These are phyloP conservation scores for Lasioglossum baleicum DNA, from an alignment of 1,140 invertebrate species.

Conservation along the genomic window DNA sequence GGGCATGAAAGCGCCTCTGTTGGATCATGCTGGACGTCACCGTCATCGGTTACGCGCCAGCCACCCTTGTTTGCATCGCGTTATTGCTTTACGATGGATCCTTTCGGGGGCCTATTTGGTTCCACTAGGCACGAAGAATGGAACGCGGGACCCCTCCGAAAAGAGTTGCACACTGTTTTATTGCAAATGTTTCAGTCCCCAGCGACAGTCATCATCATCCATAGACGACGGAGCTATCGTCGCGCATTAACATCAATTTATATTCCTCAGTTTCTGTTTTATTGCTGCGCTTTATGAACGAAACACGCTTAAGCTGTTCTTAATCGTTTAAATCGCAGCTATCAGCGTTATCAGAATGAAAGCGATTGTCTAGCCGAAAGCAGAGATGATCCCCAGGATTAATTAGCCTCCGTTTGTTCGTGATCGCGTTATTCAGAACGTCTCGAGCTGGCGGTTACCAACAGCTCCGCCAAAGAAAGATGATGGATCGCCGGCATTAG, in stretches of 20 bases:
- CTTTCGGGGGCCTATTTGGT: background rate
- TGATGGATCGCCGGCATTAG: constrained; percentile 75
- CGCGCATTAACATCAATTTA: too few relatives aligned
- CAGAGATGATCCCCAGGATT: constrained; percentile 50
- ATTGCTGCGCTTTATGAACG: too few relatives aligned
- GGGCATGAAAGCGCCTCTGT: constrained; percentile 61
- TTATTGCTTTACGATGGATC: constrained; percentile 44
- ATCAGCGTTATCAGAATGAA: too few relatives aligned
- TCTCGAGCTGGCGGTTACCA: constrained; percentile 64
- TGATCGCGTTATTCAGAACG: constrained; percentile 65
- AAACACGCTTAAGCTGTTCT: too few relatives aligned
- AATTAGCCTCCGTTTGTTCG: constrained; percentile 74
- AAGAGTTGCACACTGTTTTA: background rate
- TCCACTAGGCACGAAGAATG: background rate
- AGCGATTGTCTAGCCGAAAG: constrained; percentile 45
- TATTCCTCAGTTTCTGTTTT: too few relatives aligned
- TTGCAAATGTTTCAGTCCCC: too few relatives aligned
- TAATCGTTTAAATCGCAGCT: too few relatives aligned
- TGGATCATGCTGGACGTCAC: constrained; percentile 6
- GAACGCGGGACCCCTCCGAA: background rate
- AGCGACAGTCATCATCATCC: too few relatives aligned
- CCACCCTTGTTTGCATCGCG: constrained; percentile 48
- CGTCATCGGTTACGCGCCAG: constrained; percentile 31
- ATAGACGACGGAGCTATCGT: too few relatives aligned
- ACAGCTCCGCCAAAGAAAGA: constrained; percentile 72